phyloP scores from a whole-genome alignment of 2,888 invertebrate species.

The Phortica magna region DNA sequence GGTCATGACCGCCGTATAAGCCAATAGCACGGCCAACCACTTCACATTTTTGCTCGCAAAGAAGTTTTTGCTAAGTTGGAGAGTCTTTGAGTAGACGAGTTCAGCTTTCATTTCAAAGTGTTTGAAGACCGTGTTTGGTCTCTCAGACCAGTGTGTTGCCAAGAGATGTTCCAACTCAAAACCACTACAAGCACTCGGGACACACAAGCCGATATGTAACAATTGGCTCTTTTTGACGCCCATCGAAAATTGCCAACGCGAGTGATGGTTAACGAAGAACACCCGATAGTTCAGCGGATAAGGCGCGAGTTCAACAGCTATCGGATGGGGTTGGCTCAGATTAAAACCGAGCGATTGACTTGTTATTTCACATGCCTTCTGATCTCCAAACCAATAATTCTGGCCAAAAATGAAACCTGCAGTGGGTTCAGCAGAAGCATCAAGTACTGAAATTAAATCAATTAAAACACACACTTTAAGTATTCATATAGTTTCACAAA shows the following conservation, averaged over 20 bases:
- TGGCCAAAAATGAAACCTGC: constrained; percentile 81
- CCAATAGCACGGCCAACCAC: constrained; percentile 61
- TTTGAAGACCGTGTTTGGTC: constrained; percentile 55
- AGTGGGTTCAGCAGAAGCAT: constrained; percentile 80
- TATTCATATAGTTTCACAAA: neutral
- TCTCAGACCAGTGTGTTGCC: constrained; percentile 73
- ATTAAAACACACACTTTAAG: neutral
- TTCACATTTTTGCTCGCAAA: constrained; percentile 72
- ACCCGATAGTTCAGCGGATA: constrained; percentile 77
- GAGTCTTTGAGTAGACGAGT: constrained; percentile 75
- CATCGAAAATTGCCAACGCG: constrained; percentile 67
- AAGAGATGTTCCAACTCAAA: constrained; percentile 75
- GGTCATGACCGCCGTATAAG: constrained; percentile 65
- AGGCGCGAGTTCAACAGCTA: constrained; percentile 74
- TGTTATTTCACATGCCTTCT: constrained; percentile 79
- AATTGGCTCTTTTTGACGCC: constrained; percentile 77
- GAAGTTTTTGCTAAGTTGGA: constrained; percentile 71
- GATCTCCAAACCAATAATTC: constrained; percentile 81
- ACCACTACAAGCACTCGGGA: constrained; percentile 78
- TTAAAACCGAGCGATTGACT: constrained; percentile 74
- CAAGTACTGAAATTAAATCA: constrained; percentile 77
- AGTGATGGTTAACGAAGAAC: neutral
- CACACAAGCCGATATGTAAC: constrained; percentile 79
- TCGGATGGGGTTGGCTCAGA: constrained; percentile 44
- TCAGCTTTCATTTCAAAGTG: constrained; percentile 73